Conservation (phyloP, 2,888 invertebrate genomes). For the Ischnura elegans region DNA sequence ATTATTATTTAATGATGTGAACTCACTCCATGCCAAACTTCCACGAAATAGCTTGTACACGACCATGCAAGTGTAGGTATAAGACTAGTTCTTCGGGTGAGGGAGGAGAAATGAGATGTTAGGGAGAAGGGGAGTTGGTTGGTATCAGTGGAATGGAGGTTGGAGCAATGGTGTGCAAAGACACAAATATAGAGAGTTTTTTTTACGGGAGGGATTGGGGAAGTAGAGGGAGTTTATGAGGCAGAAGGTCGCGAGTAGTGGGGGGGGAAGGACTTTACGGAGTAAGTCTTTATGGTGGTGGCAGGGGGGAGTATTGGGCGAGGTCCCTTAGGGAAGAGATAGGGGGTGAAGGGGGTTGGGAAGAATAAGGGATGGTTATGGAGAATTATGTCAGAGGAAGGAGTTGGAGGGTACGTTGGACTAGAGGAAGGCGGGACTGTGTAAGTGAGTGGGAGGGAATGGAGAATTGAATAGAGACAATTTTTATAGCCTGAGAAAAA, state of each 20-base stretch:
- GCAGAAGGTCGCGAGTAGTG: background rate
- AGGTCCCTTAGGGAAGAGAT: background rate
- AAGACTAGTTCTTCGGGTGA: too few species aligned
- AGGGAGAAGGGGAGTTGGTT: background rate
- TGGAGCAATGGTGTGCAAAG: background rate
- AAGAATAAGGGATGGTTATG: background rate
- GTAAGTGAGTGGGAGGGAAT: background rate
- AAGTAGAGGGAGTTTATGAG: background rate
- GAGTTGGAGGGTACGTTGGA: background rate
- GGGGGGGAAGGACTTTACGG: background rate
- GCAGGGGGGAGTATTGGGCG: background rate
- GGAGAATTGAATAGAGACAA: slow-evolving; percentile 19
- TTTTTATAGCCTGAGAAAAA: background rate
- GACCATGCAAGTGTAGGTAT: too few species aligned
- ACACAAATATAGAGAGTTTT: background rate
- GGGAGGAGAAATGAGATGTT: background rate
- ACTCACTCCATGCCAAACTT: too few species aligned
- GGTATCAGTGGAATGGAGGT: background rate
- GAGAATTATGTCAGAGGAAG: background rate
- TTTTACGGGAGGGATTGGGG: background rate
- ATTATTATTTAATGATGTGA: too few species aligned
- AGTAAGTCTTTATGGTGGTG: background rate
- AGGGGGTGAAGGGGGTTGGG: background rate
- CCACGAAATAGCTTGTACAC: too few species aligned
- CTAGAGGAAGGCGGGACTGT: too few species aligned